phyloP scores from a whole-genome alignment of 92 coral and sea anemone genomes.

The Chrysogorgia sp. region DNA sequence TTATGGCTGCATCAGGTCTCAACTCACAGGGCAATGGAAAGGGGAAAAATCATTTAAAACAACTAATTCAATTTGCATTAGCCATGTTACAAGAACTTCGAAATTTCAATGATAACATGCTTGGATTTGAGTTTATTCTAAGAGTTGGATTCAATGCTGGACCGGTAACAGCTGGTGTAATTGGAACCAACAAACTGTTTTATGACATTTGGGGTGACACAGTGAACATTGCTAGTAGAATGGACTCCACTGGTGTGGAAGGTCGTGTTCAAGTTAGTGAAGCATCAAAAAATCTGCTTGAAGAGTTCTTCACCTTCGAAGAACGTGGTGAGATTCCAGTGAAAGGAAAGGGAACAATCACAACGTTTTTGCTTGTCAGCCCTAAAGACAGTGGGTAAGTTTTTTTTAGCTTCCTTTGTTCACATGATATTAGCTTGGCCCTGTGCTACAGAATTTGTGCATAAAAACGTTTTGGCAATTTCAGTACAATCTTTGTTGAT shows the following conservation, averaged over 20 bases:
- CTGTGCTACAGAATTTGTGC: too few relatives aligned
- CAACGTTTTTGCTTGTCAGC: conserved; percentile 84
- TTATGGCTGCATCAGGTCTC: conserved; percentile 98
- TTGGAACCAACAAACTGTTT: conserved; percentile 92
- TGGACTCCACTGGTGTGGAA: conserved; percentile 94
- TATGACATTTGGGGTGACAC: conserved; percentile 99
- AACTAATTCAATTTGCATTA: conserved; percentile 88
- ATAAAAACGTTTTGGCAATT: too few relatives aligned
- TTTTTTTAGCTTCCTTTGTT: neutral
- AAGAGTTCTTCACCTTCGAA: conserved; percentile 87
- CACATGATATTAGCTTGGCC: too few relatives aligned
- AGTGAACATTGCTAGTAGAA: conserved; percentile 96
- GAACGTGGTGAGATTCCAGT: conserved; percentile 93
- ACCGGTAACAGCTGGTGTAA: conserved; percentile 97
- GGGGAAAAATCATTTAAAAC: conserved; percentile 83
- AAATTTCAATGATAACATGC: conserved; percentile 91
- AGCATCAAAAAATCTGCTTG: conserved; percentile 79
- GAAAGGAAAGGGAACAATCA: conserved; percentile 91
- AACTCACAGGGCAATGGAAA: conserved; percentile 79
- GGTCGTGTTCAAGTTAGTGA: conserved; percentile 94
- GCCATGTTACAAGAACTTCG: conserved; percentile 94
- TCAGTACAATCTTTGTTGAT: too few relatives aligned
- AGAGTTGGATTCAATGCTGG: conserved; percentile 97
- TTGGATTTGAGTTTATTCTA: conserved; percentile 88
- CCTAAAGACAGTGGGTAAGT: conserved; percentile 23